Conservation (phyloP, 2,888 invertebrate genomes). For the Rhyacophila evoluta region DNA sequence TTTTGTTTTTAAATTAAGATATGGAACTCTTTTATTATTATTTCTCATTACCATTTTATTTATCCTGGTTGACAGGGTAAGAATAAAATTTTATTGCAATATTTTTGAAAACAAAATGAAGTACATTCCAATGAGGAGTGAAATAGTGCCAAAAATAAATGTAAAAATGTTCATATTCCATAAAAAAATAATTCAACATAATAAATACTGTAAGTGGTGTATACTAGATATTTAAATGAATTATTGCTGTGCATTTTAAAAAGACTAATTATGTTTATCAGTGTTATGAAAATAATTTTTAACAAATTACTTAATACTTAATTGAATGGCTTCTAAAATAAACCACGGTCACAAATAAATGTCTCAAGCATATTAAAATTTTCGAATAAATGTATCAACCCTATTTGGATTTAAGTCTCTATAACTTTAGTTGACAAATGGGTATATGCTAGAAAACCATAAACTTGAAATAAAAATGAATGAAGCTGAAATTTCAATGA, state of each 20-base stretch:
- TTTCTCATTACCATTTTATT: conserved; percentile 6
- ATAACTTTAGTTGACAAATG: too few relatives aligned
- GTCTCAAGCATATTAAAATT: too few relatives aligned
- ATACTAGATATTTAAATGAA: conserved; percentile 31
- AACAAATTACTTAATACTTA: too few relatives aligned
- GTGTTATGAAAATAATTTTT: too few relatives aligned
- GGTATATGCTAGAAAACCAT: too few relatives aligned
- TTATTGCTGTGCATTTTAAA: conserved; percentile 17
- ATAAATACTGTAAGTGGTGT: conserved; percentile 33
- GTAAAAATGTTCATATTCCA: conserved; percentile 56
- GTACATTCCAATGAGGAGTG: conserved; percentile 67
- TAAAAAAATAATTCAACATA: not conserved
- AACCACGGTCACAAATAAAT: not conserved
- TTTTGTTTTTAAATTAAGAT: too few relatives aligned
- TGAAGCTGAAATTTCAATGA: too few relatives aligned
- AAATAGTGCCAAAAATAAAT: conserved; percentile 67
- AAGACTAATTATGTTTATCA: conserved; percentile 11
- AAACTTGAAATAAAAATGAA: too few relatives aligned
- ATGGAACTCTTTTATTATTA: too few relatives aligned
- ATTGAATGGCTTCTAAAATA: not conserved
- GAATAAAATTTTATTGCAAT: conserved; percentile 40
- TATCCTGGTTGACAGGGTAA: conserved; percentile 49
- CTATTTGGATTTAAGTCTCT: too few relatives aligned
- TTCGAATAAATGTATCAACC: too few relatives aligned
- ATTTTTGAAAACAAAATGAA: conserved; percentile 32